Percentiles rank a stretch among this genome's conserved stretches.
Evolutionary conservation across 2,888 invertebrate species (phyloP).

Genomic region (Macrosiphum euphorbiae): DNA sequence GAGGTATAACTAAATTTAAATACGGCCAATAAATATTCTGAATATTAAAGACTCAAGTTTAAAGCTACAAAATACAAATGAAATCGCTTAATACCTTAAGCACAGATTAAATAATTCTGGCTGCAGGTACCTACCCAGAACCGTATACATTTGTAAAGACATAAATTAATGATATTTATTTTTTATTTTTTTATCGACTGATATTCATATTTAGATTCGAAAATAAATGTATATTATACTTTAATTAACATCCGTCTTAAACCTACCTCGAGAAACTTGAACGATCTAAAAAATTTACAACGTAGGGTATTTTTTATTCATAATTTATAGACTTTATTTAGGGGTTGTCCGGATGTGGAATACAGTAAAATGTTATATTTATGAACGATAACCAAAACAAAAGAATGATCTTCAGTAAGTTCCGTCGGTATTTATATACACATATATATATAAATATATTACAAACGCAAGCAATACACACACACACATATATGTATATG

Average conservation of each 20-base stretch:
- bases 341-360: conserved; percentile 13
- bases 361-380: conserved; percentile 21
- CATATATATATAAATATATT: not conserved
- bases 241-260: not conserved
- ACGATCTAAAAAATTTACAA: not conserved
- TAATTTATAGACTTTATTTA: not conserved
- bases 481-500: not conserved
- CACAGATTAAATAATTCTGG: not conserved
- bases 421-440: conserved; percentile 16
- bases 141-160: not conserved
- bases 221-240: not conserved
- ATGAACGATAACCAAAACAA: conserved; percentile 37
- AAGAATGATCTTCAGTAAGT: conserved; percentile 21
- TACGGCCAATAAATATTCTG: conserved; percentile 2
- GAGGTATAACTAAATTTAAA: not conserved
- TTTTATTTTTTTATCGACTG: not conserved
- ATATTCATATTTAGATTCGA: not conserved
- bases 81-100: conserved; percentile 10
- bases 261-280: not conserved
- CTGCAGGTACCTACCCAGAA: not conserved
- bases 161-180: not conserved
- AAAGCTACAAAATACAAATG: not conserved
- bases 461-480: not conserved
- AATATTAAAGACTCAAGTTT: not conserved
- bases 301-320: conserved; percentile 22